phyloP scores from a whole-genome alignment of 2,888 invertebrate species.

The Meliscaeva auricollis region DNA sequence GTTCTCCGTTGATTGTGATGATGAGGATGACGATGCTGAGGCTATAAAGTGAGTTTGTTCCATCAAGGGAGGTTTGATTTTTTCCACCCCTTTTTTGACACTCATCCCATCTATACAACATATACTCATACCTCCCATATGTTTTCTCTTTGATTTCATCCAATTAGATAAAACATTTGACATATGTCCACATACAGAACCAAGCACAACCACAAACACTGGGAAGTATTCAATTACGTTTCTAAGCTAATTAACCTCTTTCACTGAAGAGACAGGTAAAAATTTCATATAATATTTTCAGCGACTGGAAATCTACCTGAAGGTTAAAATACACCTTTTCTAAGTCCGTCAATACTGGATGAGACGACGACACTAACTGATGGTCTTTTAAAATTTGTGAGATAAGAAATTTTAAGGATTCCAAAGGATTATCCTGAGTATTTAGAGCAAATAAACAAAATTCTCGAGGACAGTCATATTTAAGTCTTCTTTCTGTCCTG shows the following conservation, averaged over 20 bases:
- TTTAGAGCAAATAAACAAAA: constrained; percentile 57
- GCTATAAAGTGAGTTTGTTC: constrained; percentile 22
- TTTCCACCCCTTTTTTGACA: constrained; percentile 72
- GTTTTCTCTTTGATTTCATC: constrained; percentile 75
- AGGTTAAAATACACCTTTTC: constrained; percentile 2
- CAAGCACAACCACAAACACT: constrained; percentile 11
- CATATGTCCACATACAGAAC: constrained; percentile 66
- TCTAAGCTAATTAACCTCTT: constrained; percentile 69
- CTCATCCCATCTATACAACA: constrained; percentile 44
- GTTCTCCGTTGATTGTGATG: constrained; percentile 28
- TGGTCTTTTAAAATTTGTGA: constrained; percentile 43
- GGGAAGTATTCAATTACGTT: constrained; percentile 52
- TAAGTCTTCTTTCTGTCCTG: not conserved
- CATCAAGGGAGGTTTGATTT: constrained; percentile 58
- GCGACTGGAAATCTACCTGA: constrained; percentile 33
- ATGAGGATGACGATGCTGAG: constrained; percentile 7
- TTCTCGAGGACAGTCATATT: constrained; percentile 12
- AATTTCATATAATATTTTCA: not conserved
- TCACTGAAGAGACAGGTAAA: constrained; percentile 6
- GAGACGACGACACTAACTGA: constrained; percentile 30
- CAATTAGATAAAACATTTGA: constrained; percentile 74
- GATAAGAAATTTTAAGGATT: constrained; percentile 50
- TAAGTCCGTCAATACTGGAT: constrained; percentile 12
- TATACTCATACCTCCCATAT: constrained; percentile 54
- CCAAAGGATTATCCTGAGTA: constrained; percentile 64